Percentiles rank a stretch among this genome's conserved stretches.
Evolutionary conservation across 1,140 invertebrate genomes (phyloP).

Genomic region (Leucophenga varia): DNA sequence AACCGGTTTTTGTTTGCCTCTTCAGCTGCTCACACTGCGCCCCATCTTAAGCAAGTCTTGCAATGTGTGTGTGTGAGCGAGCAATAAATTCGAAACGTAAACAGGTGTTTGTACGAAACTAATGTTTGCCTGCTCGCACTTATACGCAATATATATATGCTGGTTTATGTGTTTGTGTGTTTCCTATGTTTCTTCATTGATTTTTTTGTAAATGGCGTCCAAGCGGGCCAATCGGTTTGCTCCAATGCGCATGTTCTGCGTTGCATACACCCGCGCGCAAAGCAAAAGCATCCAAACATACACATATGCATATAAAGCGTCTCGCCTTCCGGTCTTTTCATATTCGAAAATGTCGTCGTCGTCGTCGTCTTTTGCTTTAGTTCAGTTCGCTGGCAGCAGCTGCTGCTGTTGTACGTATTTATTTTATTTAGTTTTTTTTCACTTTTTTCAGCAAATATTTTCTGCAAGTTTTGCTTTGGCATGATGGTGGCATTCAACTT

Average conservation of each 20-base stretch:
- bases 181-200: not conserved
- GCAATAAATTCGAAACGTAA: constrained; percentile 25
- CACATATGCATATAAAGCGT: no score
- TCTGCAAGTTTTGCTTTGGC: constrained; percentile 3
- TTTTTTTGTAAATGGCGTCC: constrained; percentile 45
- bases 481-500: constrained; percentile 40
- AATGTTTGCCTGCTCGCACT: constrained; percentile 36
- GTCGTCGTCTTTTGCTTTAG: constrained; percentile 5
- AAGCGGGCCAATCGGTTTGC: constrained; percentile 53
- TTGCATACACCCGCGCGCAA: no score
- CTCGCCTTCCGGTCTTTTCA: no score
- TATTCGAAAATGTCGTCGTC: not conserved
- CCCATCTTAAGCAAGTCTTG: constrained; percentile 8
- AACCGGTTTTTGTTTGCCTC: constrained; percentile 29
- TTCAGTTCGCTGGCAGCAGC: not conserved
- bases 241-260: constrained; percentile 37
- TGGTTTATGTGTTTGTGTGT: constrained; percentile 25
- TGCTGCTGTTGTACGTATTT: not conserved
- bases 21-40: not conserved
- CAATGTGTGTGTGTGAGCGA: constrained; percentile 7
- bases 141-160: constrained; percentile 4
- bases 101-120: constrained; percentile 52
- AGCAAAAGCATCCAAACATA: no score
- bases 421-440: no score
- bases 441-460: not conserved